Evolutionary conservation across 2,797 vertebrate species (phyloP).

Genomic region (Lemur catta): DNA sequence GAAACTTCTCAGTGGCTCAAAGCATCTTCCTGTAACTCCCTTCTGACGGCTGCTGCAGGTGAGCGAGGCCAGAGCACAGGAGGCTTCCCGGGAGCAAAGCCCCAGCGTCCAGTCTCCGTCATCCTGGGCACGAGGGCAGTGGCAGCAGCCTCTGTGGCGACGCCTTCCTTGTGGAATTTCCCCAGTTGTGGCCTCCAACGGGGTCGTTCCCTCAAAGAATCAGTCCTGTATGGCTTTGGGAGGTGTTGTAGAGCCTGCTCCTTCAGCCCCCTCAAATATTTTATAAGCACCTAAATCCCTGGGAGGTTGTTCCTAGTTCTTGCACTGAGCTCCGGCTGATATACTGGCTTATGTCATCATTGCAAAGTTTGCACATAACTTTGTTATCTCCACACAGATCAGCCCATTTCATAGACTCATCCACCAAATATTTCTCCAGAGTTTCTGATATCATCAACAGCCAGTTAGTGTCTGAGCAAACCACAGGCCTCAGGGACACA

Average conservation of each 20-base stretch:
- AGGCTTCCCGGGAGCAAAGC: neutral
- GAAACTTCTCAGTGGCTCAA: neutral
- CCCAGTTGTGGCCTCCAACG: neutral
- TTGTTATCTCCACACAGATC: neutral
- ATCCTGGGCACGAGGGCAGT: neutral
- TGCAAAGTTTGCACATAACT: neutral
- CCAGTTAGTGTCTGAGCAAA: neutral
- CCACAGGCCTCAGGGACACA: neutral
- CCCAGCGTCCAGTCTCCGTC: neutral
- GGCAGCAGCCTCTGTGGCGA: neutral
- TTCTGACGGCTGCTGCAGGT: neutral
- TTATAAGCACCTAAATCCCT: neutral
- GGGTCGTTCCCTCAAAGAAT: neutral
- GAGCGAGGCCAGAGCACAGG: neutral
- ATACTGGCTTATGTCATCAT: neutral
- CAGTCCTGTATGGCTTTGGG: neutral
- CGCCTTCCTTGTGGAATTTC: neutral
- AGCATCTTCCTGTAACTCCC: neutral
- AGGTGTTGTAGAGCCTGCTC: neutral
- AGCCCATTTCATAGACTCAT: neutral
- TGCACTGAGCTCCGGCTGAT: neutral
- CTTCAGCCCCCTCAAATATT: neutral
- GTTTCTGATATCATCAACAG: neutral
- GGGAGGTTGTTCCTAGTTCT: neutral
- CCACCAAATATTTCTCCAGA: neutral